Evolutionary conservation across 2,113 vertebrate species (phyloP), one percentile per base, ranked within the genome.

Genomic region (Hylia prasina): DNA sequence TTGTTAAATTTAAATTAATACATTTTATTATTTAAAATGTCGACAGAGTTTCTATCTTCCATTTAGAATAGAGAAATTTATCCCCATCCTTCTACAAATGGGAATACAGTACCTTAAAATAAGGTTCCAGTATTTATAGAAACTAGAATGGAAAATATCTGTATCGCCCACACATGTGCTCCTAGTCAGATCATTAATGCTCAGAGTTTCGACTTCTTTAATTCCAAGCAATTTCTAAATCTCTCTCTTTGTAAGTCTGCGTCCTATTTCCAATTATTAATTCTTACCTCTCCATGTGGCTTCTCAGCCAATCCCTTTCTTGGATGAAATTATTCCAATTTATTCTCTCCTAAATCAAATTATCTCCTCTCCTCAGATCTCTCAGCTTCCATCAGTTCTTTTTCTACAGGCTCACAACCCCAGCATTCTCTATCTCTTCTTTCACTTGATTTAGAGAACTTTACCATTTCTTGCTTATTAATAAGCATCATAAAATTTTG

Each of bases 321-420:
- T 57, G 15, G 64, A 87, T 69, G 9, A 95, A 84, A 63, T 84
- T 28, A 75, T 76, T 93, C 69, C 69, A 53, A 91, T 91, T 94
- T 85, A 82, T 79, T 84, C 44, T 94, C 73, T 76, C n/a, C 65
- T 82, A 94, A 83, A 93, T n/a, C 48, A 73, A 81, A 92, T 89
- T 71, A 92, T 68, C 80, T 92, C 39, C 68, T 73, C 54, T 92
- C 28, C 33, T 89, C 87, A 91, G 17, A 84, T 48, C 80, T 84
- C 69, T 76, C 57, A 57, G 53, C 45, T 89, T 83, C 57, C 16
- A 85, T 50, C 48, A 47, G 24, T 44, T 91, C 13, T 81, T 83
- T 12, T 92, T 16, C 48, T 33, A 54, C 23, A 69, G 65, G 51
- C 57, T 92, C 71, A 86, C 37, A 72, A 69, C 12, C 58, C 82